Conservation (phyloP, 2,113 vertebrate species). For the Microtus montanus region DNA sequence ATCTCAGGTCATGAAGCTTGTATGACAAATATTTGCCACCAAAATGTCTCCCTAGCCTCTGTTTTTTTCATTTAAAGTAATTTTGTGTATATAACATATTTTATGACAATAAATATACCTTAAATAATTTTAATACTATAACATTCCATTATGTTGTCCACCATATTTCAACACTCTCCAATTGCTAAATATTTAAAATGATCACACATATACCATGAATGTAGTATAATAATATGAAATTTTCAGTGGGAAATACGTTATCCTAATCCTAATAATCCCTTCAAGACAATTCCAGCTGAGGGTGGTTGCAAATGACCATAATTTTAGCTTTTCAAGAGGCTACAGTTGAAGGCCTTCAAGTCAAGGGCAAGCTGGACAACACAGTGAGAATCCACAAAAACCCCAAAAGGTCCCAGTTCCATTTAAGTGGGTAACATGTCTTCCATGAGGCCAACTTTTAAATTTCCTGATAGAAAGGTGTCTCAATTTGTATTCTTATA, state of each 20-base stretch:
- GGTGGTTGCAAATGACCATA: neutral
- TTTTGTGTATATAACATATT: neutral
- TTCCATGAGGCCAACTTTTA: neutral
- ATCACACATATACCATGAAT: constrained; percentile 15
- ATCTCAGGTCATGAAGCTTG: neutral
- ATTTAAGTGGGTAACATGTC: neutral
- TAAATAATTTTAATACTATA: constrained; percentile 16
- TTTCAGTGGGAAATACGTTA: constrained; percentile 6
- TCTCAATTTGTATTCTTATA: neutral
- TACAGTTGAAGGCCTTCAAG: neutral
- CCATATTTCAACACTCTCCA: neutral
- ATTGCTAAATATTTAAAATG: neutral
- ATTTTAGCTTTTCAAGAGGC: neutral
- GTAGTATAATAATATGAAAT: neutral
- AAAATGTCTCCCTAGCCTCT: neutral
- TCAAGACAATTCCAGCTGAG: neutral
- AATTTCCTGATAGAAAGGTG: neutral
- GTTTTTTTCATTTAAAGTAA: neutral
- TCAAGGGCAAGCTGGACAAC: neutral
- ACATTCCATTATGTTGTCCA: neutral
- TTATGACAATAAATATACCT: neutral
- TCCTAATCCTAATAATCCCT: neutral
- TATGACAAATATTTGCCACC: neutral
- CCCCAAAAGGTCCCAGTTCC: too few relatives aligned
- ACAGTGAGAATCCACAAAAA: neutral